These are phyloP conservation scores for Choristoneura rosaceana DNA, from an alignment of 2,888 invertebrate genomes.

Conservation along the genomic window DNA sequence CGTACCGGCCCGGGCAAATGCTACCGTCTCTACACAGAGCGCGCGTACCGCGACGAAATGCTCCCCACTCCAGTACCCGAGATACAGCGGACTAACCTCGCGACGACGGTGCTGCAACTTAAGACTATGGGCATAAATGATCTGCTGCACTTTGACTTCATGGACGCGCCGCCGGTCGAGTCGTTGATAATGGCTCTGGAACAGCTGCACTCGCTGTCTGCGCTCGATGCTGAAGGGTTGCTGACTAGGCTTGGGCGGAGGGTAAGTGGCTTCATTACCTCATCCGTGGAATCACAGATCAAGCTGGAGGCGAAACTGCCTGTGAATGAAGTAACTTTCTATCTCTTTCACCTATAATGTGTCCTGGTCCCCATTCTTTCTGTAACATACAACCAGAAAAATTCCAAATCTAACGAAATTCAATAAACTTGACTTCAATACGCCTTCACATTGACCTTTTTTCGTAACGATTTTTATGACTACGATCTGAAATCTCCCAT, in stretches of 20 bases:
- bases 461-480: too few species aligned
- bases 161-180: slow-evolving; percentile 99
- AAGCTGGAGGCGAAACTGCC: too few species aligned
- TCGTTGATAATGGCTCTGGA: slow-evolving; percentile 99
- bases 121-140: slow-evolving; percentile 99
- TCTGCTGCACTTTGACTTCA: slow-evolving; percentile 99
- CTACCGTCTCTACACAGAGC: slow-evolving; percentile 98
- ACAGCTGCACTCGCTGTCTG: slow-evolving; percentile 97
- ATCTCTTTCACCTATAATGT: too few species aligned
- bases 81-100: slow-evolving; percentile 99
- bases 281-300: not conserved
- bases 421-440: too few species aligned
- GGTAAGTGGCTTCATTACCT: slow-evolving; percentile 63
- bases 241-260: slow-evolving; percentile 92
- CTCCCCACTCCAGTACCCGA: slow-evolving; percentile 98
- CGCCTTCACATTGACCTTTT: too few species aligned
- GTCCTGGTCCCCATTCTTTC: too few species aligned
- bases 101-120: slow-evolving; percentile 96
- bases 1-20: slow-evolving; percentile 99
- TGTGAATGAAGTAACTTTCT: too few species aligned
- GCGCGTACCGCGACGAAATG: slow-evolving; percentile 99
- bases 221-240: slow-evolving; percentile 97
- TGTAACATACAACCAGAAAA: too few species aligned
- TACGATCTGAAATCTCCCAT: too few species aligned
- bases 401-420: too few species aligned